phyloP scores from a whole-genome alignment of 2,888 invertebrate genomes.

The Papilio demoleus region DNA sequence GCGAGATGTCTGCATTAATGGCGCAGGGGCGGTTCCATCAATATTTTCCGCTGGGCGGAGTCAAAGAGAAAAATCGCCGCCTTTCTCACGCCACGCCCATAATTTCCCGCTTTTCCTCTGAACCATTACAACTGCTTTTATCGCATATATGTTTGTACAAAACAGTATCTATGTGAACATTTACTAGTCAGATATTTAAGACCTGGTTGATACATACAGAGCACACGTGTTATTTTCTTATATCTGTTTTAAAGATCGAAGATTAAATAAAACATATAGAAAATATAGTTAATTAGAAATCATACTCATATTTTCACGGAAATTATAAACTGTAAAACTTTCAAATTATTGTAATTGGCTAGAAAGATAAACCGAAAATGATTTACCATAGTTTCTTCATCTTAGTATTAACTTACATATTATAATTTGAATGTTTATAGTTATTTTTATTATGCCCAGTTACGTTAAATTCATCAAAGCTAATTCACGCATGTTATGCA shows the following conservation, averaged over 20 bases:
- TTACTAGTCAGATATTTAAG: slow-evolving; percentile 2
- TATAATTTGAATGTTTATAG: no score
- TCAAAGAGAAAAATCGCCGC: slow-evolving; percentile 75
- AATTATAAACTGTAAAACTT: no score
- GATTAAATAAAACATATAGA: neutral
- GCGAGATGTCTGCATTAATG: slow-evolving; percentile 57
- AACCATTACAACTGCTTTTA: slow-evolving; percentile 61
- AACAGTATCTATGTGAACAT: slow-evolving; percentile 23
- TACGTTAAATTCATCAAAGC: no score
- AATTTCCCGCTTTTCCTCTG: slow-evolving; percentile 56
- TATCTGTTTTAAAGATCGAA: neutral
- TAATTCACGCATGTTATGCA: no score
- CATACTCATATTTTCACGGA: no score
- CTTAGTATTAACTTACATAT: no score
- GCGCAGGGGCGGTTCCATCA: slow-evolving; percentile 66
- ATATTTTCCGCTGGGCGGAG: slow-evolving; percentile 77
- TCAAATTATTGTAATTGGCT: no score
- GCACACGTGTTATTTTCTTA: neutral
- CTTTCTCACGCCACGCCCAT: slow-evolving; percentile 74
- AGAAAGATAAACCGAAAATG: no score
- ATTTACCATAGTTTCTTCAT: no score
- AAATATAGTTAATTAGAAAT: no score
- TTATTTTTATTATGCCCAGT: no score
- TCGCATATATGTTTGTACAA: slow-evolving; percentile 47
- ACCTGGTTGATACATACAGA: neutral